Conservation (phyloP, 37 sponge, comb jelly and placozoan species). For the Crambe crambe region DNA sequence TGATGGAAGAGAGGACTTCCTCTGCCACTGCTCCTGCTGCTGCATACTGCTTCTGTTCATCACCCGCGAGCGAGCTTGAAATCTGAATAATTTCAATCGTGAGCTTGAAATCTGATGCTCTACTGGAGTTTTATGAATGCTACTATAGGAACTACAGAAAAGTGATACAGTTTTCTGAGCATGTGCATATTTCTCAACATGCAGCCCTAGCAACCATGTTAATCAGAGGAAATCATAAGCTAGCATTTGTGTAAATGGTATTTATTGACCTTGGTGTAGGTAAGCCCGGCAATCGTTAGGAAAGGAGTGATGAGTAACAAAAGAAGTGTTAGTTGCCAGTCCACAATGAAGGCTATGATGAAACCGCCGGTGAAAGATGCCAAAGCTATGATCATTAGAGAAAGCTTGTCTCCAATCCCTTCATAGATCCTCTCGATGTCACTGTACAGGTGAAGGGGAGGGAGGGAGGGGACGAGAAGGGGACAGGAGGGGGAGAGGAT, state of each 20-base stretch:
- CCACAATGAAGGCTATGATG: constrained; percentile 46
- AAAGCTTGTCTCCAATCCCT: constrained; percentile 71
- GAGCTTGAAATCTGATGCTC: too few relatives aligned
- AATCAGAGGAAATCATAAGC: too few relatives aligned
- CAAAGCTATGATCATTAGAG: constrained; percentile 48
- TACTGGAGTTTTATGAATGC: too few relatives aligned
- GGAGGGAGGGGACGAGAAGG: too few relatives aligned
- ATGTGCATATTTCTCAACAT: not conserved
- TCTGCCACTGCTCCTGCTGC: constrained; percentile 86
- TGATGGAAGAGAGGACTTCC: constrained; percentile 79
- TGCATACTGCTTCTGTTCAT: constrained; percentile 88
- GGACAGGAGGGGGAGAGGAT: too few relatives aligned
- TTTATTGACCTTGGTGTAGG: constrained; percentile 1
- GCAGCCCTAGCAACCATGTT: too few relatives aligned
- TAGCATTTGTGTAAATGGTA: not conserved
- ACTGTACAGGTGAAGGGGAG: constrained; percentile 35
- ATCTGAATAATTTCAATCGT: too few relatives aligned
- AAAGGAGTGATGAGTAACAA: constrained; percentile 53
- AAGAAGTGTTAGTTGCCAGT: constrained; percentile 59
- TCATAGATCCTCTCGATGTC: constrained; percentile 66
- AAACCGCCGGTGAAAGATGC: constrained; percentile 59
- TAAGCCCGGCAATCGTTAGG: constrained; percentile 18
- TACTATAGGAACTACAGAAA: constrained; percentile 32
- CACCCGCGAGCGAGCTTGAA: constrained; percentile 19
- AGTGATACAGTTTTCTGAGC: not conserved